Conservation (phyloP, 1,140 invertebrate genomes). For the Brachionus angularis region DNA sequence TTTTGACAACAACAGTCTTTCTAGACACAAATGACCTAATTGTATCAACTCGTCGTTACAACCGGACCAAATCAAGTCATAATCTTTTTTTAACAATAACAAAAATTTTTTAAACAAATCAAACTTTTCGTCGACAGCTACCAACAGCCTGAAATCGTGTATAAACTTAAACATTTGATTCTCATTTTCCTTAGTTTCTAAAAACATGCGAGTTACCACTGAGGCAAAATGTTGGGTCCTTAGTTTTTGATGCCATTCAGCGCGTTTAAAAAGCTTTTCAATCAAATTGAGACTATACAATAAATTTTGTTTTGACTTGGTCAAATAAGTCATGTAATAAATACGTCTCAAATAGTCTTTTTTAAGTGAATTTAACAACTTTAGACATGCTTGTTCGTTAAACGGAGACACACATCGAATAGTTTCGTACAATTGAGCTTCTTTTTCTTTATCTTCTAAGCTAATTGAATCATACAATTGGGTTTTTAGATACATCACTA, state of each 20-base stretch:
- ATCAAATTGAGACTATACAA: slow-evolving; percentile 74
- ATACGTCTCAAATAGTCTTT: slow-evolving; percentile 74
- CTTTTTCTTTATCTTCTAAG: slow-evolving; percentile 71
- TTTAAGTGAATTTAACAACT: slow-evolving; percentile 71
- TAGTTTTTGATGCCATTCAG: slow-evolving; percentile 55
- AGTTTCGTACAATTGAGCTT: slow-evolving; percentile 81
- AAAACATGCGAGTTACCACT: slow-evolving; percentile 1
- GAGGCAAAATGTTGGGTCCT: slow-evolving; percentile 8
- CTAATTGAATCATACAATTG: slow-evolving; percentile 83
- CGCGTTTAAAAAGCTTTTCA: slow-evolving; percentile 62
- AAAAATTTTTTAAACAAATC: slow-evolving; percentile 66
- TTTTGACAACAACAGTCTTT: slow-evolving; percentile 69
- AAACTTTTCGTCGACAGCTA: slow-evolving; percentile 53
- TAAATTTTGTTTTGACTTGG: slow-evolving; percentile 74
- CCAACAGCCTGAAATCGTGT: slow-evolving; percentile 70
- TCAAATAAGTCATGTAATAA: slow-evolving; percentile 78
- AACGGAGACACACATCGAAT: slow-evolving; percentile 73
- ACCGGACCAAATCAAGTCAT: slow-evolving; percentile 44
- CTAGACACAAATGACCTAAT: slow-evolving; percentile 60
- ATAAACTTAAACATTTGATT: slow-evolving; percentile 63
- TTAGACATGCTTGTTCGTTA: slow-evolving; percentile 69
- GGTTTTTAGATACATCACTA: slow-evolving; percentile 70
- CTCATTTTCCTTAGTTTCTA: slow-evolving; percentile 40
- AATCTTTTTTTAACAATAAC: slow-evolving; percentile 58
- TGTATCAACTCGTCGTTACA: slow-evolving; percentile 71